Evolutionary conservation across 2,113 vertebrate species (phyloP), one percentile per base, ranked within the genome.

Genomic region (Ctenodactylus gundi): DNA sequence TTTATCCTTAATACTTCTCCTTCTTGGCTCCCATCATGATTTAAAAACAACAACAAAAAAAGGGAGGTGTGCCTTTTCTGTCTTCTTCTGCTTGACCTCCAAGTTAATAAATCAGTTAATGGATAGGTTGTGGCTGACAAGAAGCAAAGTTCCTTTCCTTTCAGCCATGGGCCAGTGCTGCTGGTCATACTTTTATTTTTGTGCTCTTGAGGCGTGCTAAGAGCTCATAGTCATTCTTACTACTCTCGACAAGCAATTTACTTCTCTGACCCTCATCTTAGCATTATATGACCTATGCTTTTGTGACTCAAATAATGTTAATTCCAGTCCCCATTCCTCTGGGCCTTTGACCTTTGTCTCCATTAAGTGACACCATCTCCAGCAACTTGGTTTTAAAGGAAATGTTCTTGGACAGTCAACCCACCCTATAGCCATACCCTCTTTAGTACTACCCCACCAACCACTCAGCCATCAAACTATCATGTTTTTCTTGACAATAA

Each of bases 121-220:
- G 46, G 80, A 73, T 67, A 57, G 44, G 31, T 29, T 6, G 14
- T 13, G 49, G 23, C 34, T 75, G 57, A 36, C 29, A 27, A 51
- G 64, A 70, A 55, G 36, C 53, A 73, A 39, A 46, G 10, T 80
- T 14, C 36, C 14, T 23, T 81, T 49, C 44, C 44, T 62, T n/a
- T 64, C 0, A 14, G 17, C 2, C 6, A 9, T 27, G 18, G 3
- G 0, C n/a, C 9, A 18, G 1, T 18, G 7, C 3, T 7, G 7
- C 29, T 44, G 41, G 25, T 49, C 25, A 44, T 29, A 6, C 12
- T 34, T 94, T 80, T 3, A 34, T 34, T 68, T 65, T 41, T 23
- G 18, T 77, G 68, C 20, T 88, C 4, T 0, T 62, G 53, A 39
- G 18, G 68, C 34, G 55, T 27, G 49, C 31, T 44, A 29, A 51